Evolutionary conservation across 1,140 invertebrate species (phyloP).

Genomic region (Drosophila nasuta): DNA sequence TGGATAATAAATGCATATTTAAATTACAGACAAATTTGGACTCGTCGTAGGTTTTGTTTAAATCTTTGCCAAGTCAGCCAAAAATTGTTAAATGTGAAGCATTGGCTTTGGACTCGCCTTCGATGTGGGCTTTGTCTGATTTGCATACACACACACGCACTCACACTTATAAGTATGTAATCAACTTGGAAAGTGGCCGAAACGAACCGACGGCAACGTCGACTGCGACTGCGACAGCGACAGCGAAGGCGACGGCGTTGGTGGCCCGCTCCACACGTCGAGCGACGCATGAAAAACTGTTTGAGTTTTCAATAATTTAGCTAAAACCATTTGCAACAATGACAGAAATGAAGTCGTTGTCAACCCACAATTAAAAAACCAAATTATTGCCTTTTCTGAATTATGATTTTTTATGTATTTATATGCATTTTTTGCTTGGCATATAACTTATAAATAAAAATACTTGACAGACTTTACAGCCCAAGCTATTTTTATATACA

Average conservation of each 20-base stretch:
- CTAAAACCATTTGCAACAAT: slow-evolving; percentile 67
- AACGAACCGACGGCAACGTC: slow-evolving; percentile 12
- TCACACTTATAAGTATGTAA: neutral
- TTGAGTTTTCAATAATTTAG: slow-evolving; percentile 64
- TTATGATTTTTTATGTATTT: neutral
- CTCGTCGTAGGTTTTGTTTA: slow-evolving; percentile 41
- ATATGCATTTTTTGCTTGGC: no score
- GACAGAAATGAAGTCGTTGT: slow-evolving; percentile 45
- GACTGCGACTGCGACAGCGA: no score
- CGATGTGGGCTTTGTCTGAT: slow-evolving; percentile 46
- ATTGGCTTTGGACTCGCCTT: slow-evolving; percentile 28
- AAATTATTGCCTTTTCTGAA: neutral
- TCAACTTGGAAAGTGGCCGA: slow-evolving; percentile 42
- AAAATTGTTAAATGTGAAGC: slow-evolving; percentile 46
- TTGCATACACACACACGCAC: slow-evolving; percentile 28
- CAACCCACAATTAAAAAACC: slow-evolving; percentile 46
- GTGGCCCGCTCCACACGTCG: slow-evolving; percentile 31
- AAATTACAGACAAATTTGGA: slow-evolving; percentile 61
- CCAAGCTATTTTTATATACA: no score
- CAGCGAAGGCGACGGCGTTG: slow-evolving; percentile 22
- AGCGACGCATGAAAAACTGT: slow-evolving; percentile 50
- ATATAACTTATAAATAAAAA: no score
- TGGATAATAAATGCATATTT: slow-evolving; percentile 65
- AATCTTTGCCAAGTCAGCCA: slow-evolving; percentile 44
- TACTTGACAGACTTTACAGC: no score